A percentile compares a stretch with the other conserved stretches of the same genome.
These are phyloP conservation scores for Gallinago paraguaiae DNA, from an alignment of 2,113 vertebrate genomes.

Conservation along the genomic window DNA sequence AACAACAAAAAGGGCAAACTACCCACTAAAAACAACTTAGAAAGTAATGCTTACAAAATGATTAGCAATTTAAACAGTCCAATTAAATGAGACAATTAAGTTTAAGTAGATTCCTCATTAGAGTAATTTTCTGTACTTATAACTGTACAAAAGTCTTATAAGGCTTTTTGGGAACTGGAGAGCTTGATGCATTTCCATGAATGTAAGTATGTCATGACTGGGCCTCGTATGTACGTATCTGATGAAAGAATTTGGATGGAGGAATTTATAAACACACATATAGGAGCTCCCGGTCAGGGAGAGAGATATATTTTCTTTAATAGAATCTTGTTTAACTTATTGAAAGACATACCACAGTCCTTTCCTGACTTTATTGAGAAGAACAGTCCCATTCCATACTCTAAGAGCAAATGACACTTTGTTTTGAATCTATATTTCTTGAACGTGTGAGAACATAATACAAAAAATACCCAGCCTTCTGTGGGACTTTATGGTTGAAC, in stretches of 20 bases:
- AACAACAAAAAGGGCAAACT: slow-evolving; percentile 45
- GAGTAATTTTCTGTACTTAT: slow-evolving; percentile 25
- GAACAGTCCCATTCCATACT: not conserved
- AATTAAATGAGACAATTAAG: slow-evolving; percentile 54
- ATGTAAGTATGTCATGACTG: not conserved
- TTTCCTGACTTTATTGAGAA: not conserved
- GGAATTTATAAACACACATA: not conserved
- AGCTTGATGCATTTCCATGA: not conserved
- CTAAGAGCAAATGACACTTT: not conserved
- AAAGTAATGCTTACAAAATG: slow-evolving; percentile 28
- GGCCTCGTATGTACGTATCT: not conserved
- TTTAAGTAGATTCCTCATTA: slow-evolving; percentile 48
- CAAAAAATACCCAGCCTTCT: not conserved
- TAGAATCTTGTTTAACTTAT: not conserved
- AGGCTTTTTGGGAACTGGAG: not conserved
- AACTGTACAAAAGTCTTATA: not conserved
- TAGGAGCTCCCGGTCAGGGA: not conserved
- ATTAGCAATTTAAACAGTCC: slow-evolving; percentile 53
- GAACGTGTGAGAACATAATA: rapidly evolving
- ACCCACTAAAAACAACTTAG: slow-evolving; percentile 22
- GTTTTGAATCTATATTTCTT: not conserved
- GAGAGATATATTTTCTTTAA: not conserved
- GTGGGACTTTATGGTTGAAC: not conserved
- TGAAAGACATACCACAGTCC: not conserved
- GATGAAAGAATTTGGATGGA: slow-evolving; percentile 1